Conservation (phyloP, 1,140 invertebrate species). For the Cherax quadricarinatus region DNA sequence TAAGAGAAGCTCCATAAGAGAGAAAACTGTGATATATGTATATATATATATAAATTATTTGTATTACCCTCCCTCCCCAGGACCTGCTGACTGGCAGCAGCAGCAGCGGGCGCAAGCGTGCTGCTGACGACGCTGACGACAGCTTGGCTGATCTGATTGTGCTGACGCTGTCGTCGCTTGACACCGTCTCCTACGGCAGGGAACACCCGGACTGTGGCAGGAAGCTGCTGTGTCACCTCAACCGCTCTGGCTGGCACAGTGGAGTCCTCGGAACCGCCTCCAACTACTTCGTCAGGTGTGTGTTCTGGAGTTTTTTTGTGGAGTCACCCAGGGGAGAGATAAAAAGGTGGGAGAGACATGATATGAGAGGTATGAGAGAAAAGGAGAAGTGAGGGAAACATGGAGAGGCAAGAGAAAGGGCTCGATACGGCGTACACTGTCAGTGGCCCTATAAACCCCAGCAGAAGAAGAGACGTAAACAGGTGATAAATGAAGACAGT, state of each 20-base stretch:
- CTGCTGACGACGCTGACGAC: conserved; percentile 14
- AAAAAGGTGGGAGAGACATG: too few species aligned
- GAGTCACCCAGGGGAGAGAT: too few species aligned
- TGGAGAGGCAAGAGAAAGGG: too few species aligned
- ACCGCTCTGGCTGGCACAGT: conserved; percentile 53
- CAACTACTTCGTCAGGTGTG: conserved; percentile 59
- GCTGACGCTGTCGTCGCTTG: conserved; percentile 46
- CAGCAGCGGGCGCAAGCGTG: not conserved
- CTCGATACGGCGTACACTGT: too few species aligned
- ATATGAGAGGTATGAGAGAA: too few species aligned
- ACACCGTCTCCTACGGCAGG: conserved; percentile 41
- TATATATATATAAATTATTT: not conserved
- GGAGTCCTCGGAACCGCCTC: conserved; percentile 46
- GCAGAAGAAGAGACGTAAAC: too few species aligned
- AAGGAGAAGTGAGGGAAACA: too few species aligned
- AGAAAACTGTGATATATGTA: too few species aligned
- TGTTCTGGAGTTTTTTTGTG: not conserved
- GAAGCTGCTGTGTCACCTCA: conserved; percentile 56
- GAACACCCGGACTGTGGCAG: conserved; percentile 49
- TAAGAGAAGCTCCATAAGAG: too few species aligned
- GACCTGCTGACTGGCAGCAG: not conserved
- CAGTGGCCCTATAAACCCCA: too few species aligned
- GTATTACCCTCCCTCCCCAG: not conserved
- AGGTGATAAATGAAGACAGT: too few species aligned
- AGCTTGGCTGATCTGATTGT: conserved; percentile 47